phyloP scores from a whole-genome alignment of 1,140 invertebrate genomes.

The Drosophila burlai region DNA sequence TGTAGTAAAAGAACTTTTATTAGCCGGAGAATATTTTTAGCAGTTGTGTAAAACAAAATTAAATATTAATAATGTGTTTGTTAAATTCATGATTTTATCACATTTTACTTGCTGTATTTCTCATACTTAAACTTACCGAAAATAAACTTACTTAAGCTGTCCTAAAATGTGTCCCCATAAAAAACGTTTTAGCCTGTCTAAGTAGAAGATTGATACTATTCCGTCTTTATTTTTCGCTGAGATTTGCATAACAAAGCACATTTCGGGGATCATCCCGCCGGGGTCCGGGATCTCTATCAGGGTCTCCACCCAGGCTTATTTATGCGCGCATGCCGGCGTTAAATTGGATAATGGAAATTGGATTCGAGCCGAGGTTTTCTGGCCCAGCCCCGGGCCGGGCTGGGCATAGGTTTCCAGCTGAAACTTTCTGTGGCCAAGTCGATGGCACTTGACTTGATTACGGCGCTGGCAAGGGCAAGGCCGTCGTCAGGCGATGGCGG shows the following conservation, averaged over 20 bases:
- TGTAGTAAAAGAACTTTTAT: conserved; percentile 16
- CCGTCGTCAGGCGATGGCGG: conserved; percentile 20
- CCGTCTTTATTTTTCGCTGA: conserved; percentile 34
- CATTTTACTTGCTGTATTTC: background rate
- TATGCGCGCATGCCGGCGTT: conserved; percentile 71
- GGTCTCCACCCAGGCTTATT: conserved; percentile 43
- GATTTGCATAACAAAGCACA: conserved; percentile 73
- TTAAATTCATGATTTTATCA: background rate
- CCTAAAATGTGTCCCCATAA: background rate
- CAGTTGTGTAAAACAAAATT: background rate
- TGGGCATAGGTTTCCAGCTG: conserved; percentile 11
- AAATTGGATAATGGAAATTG: conserved; percentile 83
- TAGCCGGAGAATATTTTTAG: background rate
- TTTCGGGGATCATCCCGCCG: conserved; percentile 22
- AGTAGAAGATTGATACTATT: conserved; percentile 62
- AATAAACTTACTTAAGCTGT: no score
- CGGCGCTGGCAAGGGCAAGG: conserved; percentile 34
- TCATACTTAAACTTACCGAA: background rate
- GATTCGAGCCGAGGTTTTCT: conserved; percentile 57
- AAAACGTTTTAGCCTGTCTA: conserved; percentile 30
- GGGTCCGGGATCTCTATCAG: conserved; percentile 19
- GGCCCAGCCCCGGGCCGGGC: background rate
- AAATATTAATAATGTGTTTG: background rate
- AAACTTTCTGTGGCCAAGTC: conserved; percentile 49
- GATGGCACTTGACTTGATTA: conserved; percentile 74